Evolutionary conservation across 2,797 vertebrate species (phyloP), one percentile per base, ranked within the genome.

Genomic region (Ceryle rudis): DNA sequence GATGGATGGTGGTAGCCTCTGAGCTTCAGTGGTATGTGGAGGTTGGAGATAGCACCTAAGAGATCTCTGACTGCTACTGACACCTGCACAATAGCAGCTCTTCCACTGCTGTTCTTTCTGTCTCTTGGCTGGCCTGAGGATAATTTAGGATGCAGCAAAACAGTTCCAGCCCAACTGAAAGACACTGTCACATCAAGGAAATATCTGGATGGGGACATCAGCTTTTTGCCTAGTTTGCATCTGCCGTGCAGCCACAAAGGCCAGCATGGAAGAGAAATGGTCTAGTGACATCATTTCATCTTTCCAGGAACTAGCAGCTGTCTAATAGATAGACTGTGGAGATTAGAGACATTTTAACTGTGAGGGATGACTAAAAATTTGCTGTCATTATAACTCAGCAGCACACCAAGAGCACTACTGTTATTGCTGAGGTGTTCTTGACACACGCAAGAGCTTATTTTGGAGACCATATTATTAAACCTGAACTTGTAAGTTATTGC

Each of bases 201-300:
- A 16, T 64, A 54, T 3, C 12, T 82, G 28, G 11, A 72, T 62
- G 25, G 2, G 5, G 10, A 8, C 11, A 78, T 25, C 44, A 41
- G 2, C 4, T 73, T 81, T 62, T 44, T 74, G 42, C 13, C n/a
- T 26, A 13, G 4, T 25, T 80, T 74, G 19, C 26, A 37, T 22
- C 23, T 86, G 29, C 41, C 55, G 15, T 16, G 42, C 15, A 41
- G 20, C 10, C 29, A 73, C 54, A 42, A 75, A 70, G 39, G 6
- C 10, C 60, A 64, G 20, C 52, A 42, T 0, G 3, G 39, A 69
- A 89, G 17, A 55, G 3, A 66, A 16, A 29, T 0, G 0, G 6
- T 44, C 3, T 8, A 69, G 60, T 33, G 10, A 82, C 28, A 54
- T 18, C 0, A 28, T 75, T 74, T 79, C 60, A 2, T 51, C 74